Evolutionary conservation across 2,888 invertebrate genomes (phyloP).

Genomic region (Oegoconia quadripuncta): DNA sequence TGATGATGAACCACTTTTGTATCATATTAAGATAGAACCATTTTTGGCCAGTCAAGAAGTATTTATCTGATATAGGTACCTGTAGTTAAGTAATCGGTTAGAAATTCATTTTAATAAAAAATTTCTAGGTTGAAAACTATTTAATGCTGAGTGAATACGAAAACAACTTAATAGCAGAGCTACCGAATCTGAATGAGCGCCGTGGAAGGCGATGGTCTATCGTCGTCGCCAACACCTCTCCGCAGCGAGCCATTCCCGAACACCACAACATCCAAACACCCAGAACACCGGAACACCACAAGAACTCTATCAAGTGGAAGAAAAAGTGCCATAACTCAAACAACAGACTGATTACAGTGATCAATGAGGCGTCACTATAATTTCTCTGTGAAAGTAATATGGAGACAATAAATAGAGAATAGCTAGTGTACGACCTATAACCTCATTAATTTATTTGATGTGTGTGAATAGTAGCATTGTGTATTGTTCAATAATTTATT

Average conservation of each 20-base stretch:
- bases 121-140: constrained; percentile 87
- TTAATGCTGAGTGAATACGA: constrained; percentile 92
- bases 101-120: too few species aligned
- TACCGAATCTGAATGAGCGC: constrained; percentile 85
- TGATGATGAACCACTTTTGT: not conserved
- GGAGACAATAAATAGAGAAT: constrained; percentile 66
- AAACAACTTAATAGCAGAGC: constrained; percentile 89
- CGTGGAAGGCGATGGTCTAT: constrained; percentile 86
- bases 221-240: constrained; percentile 66
- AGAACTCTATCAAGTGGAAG: constrained; percentile 65
- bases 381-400: constrained; percentile 49
- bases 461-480: constrained; percentile 73
- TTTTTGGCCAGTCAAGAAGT: not conserved
- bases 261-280: constrained; percentile 44
- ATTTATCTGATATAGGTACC: not conserved
- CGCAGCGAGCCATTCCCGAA: constrained; percentile 41
- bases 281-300: constrained; percentile 62
- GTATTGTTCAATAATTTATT: constrained; percentile 73
- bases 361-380: constrained; percentile 85
- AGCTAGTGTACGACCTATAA: constrained; percentile 69
- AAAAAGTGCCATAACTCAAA: constrained; percentile 76
- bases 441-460: constrained; percentile 78
- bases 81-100: constrained; percentile 5
- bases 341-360: constrained; percentile 86
- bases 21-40: not conserved